These are phyloP conservation scores for Oasisia sp. DNA, from an alignment of 2,888 invertebrate genomes.

Conservation along the genomic window DNA sequence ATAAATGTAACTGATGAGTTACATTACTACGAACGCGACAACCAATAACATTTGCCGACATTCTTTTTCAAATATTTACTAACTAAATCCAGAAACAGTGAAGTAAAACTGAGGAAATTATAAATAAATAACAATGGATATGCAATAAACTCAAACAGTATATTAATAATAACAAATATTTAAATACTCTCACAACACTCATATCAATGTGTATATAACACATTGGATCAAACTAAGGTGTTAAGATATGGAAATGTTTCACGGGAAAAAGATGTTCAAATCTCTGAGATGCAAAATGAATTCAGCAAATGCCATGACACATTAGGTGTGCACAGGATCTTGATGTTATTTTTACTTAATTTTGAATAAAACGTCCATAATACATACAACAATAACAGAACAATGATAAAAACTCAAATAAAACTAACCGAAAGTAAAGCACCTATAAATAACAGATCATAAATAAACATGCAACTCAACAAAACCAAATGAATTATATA, in stretches of 20 bases:
- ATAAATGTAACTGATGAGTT: background rate
- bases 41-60: background rate
- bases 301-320: background rate
- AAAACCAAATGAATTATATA: background rate
- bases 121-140: background rate
- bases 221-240: background rate
- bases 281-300: background rate
- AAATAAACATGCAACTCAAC: background rate
- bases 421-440: background rate
- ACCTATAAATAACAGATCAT: slow-evolving; percentile 5
- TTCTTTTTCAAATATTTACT: background rate
- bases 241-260: background rate
- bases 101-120: background rate
- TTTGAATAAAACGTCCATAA: background rate
- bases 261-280: background rate
- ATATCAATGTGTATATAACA: background rate
- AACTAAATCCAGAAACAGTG: background rate
- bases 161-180: background rate
- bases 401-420: slow-evolving; percentile 8
- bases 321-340: background rate
- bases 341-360: background rate
- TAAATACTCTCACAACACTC: background rate
- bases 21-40: background rate
- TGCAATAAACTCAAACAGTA: background rate
- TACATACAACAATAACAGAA: background rate